Percentiles rank a stretch among this genome's conserved stretches.
These are phyloP conservation scores for Caranx ignobilis DNA, from an alignment of 2,113 vertebrate genomes.

Conservation along the genomic window DNA sequence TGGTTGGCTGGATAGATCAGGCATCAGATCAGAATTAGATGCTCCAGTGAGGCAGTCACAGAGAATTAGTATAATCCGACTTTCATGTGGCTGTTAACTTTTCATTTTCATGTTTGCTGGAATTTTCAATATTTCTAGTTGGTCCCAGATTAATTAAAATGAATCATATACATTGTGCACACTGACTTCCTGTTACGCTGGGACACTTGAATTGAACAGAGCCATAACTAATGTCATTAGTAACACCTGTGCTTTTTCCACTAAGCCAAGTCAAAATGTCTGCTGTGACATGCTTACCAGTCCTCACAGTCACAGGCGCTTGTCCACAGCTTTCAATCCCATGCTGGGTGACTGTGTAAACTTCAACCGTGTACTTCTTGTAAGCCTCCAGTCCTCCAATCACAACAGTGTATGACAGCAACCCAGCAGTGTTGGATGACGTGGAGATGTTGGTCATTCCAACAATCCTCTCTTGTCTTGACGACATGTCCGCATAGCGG, in stretches of 20 bases:
- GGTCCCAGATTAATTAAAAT: neutral
- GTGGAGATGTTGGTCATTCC: conserved; percentile 75
- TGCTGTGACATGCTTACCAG: conserved; percentile 78
- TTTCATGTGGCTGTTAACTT: too few species aligned
- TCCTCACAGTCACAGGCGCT: conserved; percentile 77
- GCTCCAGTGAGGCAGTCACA: too few species aligned
- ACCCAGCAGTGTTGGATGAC: conserved; percentile 61
- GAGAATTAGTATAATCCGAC: too few species aligned
- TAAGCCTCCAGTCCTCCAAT: conserved; percentile 83
- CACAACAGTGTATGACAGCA: conserved; percentile 74
- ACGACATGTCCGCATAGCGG: conserved; percentile 79
- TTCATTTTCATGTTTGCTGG: too few species aligned
- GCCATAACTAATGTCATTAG: neutral
- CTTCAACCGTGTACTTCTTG: conserved; percentile 84
- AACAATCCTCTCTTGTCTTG: conserved; percentile 64
- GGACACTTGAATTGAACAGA: too few species aligned
- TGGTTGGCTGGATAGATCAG: neutral
- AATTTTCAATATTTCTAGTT: neutral
- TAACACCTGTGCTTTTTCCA: neutral
- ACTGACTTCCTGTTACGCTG: neutral
- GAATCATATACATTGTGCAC: neutral
- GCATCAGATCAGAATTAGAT: too few species aligned
- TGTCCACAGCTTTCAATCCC: conserved; percentile 84
- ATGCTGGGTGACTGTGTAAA: conserved; percentile 82
- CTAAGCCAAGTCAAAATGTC: neutral